Evolutionary conservation across 2,797 vertebrate species (phyloP), one percentile per base, ranked within the genome.

Genomic region (Xerus rutilus): DNA sequence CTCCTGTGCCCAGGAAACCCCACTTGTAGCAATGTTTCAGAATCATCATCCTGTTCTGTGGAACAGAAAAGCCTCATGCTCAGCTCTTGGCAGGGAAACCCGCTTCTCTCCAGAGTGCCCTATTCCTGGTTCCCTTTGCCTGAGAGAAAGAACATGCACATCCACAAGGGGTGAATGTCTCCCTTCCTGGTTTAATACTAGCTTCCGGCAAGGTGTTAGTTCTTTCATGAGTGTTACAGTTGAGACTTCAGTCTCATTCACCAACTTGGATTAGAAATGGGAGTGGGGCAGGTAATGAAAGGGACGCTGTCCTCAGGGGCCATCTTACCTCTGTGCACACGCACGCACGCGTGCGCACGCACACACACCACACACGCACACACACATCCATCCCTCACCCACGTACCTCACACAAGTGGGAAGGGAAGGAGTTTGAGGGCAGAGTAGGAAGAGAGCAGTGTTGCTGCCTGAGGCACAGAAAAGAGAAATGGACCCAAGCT

Each of bases 351-450:
- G 32, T 18, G 25, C 59, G 25, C 57, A 10, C 57, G 8, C 21
- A 6, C 18, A 7, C 6, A 8, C 54, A 57, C 14, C 57, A 10
- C 57, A 8, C 21, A 6, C 18, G 1, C 6, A 8, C 54, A 57
- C 14, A 13, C 4, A 32, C 59, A 62, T 23, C 25, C 59, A 62
- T 23, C 25, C 9, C 59, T 62, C n/a, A 65, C 15, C 14, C 0
- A 0, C 18, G 21, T 20, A 65, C 28, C 5, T 54, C 57, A 72
- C 73, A 59, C 10, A 21, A 8, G 3, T 32, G 30, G 69, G 18
- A 25, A 47, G 30, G 0, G 4, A 39, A n/a, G 20, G 15, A 32
- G 10, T 11, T 1, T 10, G 8, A 30, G 43, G 9, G 0, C 23
- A 35, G n/a, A 89, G 20, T 5, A 10, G 78, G 59, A 77, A 62